phyloP scores from a whole-genome alignment of 2,113 vertebrate genomes.

The Speoplatyrhinus poulsoni region DNA sequence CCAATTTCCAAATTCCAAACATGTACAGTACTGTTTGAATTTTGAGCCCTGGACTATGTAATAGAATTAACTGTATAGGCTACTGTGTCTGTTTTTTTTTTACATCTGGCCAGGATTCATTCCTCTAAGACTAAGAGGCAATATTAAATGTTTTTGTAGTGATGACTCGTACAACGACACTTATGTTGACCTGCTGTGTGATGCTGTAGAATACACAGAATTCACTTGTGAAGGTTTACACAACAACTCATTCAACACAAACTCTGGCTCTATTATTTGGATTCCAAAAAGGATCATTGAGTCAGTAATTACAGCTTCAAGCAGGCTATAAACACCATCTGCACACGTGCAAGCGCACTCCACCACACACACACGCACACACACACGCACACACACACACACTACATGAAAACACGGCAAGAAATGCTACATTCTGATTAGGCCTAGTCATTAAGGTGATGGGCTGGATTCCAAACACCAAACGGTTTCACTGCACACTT shows the following conservation, averaged over 20 bases:
- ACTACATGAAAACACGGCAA: background rate
- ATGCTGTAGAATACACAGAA: slow-evolving; percentile 17
- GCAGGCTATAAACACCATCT: background rate
- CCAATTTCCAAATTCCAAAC: too few relatives aligned
- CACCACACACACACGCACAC: background rate
- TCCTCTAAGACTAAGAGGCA: too few relatives aligned
- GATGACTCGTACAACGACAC: background rate
- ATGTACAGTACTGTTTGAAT: too few relatives aligned
- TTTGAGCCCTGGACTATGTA: too few relatives aligned
- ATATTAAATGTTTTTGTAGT: background rate
- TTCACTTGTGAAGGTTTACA: slow-evolving; percentile 38
- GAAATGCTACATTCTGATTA: too few relatives aligned
- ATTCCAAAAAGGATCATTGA: slow-evolving; percentile 25
- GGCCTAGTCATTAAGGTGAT: too few relatives aligned
- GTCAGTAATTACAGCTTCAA: slow-evolving; percentile 30
- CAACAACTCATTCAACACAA: slow-evolving; percentile 51
- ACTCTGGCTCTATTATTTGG: slow-evolving; percentile 38
- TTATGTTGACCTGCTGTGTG: background rate
- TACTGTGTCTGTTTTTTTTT: too few relatives aligned
- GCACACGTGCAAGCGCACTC: slow-evolving; percentile 22
- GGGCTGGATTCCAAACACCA: too few relatives aligned
- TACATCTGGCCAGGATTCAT: too few relatives aligned
- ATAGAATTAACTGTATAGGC: too few relatives aligned
- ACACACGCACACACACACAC: background rate
- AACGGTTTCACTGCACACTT: too few relatives aligned